Base-by-base conservation (phyloP, 2,888 invertebrate species). In the Drosophila subsilvestris region DNA sequence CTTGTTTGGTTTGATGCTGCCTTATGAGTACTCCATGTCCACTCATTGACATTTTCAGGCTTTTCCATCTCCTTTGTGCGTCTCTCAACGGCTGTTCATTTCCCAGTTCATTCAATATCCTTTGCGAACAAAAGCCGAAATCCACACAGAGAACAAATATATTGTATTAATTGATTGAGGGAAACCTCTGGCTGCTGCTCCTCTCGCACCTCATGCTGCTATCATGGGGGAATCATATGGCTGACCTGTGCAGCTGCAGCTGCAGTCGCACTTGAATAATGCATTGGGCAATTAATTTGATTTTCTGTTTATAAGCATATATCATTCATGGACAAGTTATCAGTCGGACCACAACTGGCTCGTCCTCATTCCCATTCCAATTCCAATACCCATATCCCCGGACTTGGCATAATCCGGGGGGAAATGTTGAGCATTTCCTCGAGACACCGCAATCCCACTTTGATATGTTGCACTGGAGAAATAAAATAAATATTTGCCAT, bases 161-260 rank as follows among this genome's bases (percentile, higher is more conserved):
- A 80, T 74, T 69, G 60, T 72, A 65, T 76, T 79, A 79, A 80
- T 80, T 80, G 80, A 81, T 81, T 76, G 76, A 70, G 48, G 73
- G 62, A 68, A 37, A 7, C 2, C 17, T 17, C 27, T 18, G 6
- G 7, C 50, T 50, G 37, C 32, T 37, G 6, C 37, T 37, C 14
- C 32, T 12, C 25, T 4, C 12, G 6, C 20, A 4, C 29, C 29
- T 44, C 14, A 20, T 22, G 14, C 18, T n/a, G n/a, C 61, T 67
- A 62, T 25, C 53, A 58, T 71, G 44, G 43, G 27, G 43, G 44
- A 50, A 45, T 59, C 54, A 76, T 59, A 63, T 5, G 29, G 22
- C 32, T 51, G 50, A 5, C 37, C 14, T 37, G 54, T 22, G 44
- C 22, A 27, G 27, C 22, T 54, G 56, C 42, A 12, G 55, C 17